These are phyloP conservation scores for Phenganax stokvisi DNA, from an alignment of 92 coral and sea anemone species.

Conservation along the genomic window DNA sequence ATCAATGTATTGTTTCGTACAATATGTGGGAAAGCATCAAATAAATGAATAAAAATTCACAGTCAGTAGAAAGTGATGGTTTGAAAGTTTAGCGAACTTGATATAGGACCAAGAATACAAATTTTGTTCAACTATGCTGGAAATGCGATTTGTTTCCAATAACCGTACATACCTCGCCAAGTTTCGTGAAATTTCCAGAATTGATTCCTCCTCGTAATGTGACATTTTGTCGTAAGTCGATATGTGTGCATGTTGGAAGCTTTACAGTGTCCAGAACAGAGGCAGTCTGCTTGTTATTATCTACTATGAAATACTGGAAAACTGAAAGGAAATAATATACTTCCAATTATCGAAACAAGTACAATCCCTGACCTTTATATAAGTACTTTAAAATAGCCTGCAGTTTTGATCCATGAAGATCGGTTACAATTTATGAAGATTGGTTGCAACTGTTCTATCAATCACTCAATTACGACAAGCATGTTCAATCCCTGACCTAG, in stretches of 20 bases:
- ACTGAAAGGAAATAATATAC: conserved; percentile 41
- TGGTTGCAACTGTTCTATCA: no score
- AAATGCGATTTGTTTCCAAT: no score
- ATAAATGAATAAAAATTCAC: no score
- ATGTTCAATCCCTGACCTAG: not conserved
- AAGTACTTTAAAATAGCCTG: no score
- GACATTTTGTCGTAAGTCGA: conserved; percentile 81
- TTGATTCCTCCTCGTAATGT: conserved; percentile 91
- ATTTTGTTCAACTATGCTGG: no score
- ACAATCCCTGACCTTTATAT: not conserved
- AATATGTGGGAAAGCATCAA: no score
- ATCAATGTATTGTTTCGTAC: no score
- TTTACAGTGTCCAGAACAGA: conserved; percentile 89
- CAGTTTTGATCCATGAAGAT: no score
- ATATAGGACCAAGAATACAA: no score
- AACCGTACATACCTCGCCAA: conserved; percentile 46
- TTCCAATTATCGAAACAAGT: not conserved
- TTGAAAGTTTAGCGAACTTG: no score
- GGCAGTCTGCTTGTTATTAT: conserved; percentile 90
- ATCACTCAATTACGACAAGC: not conserved
- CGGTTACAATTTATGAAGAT: no score
- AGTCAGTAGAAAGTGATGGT: no score
- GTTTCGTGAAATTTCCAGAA: conserved; percentile 87
- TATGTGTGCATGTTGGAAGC: conserved; percentile 94
- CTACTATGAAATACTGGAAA: conserved; percentile 90